Evolutionary conservation across 2,888 invertebrate species (phyloP), one percentile per base, ranked within the genome.

Genomic region (Volucella zonaria): DNA sequence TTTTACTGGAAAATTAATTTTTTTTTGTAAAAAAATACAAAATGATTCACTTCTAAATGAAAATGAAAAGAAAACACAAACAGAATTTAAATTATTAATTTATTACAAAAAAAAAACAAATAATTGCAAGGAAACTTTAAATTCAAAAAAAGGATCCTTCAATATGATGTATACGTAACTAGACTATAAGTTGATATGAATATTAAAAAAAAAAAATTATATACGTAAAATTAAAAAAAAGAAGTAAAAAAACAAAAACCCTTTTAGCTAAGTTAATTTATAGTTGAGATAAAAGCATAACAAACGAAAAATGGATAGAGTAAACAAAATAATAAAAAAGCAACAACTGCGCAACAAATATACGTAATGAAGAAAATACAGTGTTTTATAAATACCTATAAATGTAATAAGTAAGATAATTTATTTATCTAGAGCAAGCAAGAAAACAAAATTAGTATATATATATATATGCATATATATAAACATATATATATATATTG

Each of bases 141-240:
- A 51, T 49, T 64, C 31, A 6, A 71, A 86, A n/a, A 86, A 78
- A 87, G 81, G 87, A 87, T 89, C 89, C 91, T 90, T 90, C 88
- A 90, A 89, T 90, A 91, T 89, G 89, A 92, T 91, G 92, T 92
- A 92, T 92, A 92, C 92, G 92, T 92, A 92, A 87, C 64, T 86
- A 86, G 85, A 80, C 76, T 78, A 68, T 81, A 87, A 81, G 81
- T 76, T 81, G 78, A 81, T 85, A 85, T 85, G 81, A 86, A 76
- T 77, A 82, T 74, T 62, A 82, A 75, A 71, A 87, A 70, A 56
- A 87, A 80, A 77, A 87, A 80, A 87, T 6, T 80, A 82, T 82
- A 78, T 82, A 87, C 87, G 77, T 87, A 81, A 87, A 79, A 80
- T 23, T 71, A 89, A 81, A 77, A 88, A 87, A 82, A 88, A 87